Conservation (phyloP, 1,140 invertebrate species). For the Halesus radiatus region DNA sequence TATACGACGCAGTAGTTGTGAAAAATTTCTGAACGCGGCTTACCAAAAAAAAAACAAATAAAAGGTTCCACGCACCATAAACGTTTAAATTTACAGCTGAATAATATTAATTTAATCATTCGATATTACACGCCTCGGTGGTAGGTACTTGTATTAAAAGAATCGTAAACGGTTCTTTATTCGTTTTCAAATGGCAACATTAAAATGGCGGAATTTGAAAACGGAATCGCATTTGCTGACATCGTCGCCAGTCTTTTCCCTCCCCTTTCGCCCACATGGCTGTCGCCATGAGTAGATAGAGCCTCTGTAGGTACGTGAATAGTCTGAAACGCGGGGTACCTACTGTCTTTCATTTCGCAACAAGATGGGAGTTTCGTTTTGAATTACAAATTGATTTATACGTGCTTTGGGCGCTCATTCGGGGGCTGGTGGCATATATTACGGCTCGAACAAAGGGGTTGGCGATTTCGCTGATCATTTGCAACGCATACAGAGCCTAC, state of each 20-base stretch:
- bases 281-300: background rate
- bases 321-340: background rate
- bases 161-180: no score
- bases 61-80: no score
- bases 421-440: conserved; percentile 43
- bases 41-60: no score
- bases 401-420: conserved; percentile 13
- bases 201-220: conserved; percentile 53
- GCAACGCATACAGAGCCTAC: background rate
- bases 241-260: conserved; percentile 54
- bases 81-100: no score
- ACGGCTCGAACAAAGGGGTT: conserved; percentile 8
- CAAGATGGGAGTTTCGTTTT: conserved; percentile 52
- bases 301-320: background rate
- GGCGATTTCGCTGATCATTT: background rate
- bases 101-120: no score
- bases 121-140: no score
- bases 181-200: background rate
- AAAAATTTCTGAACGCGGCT: no score
- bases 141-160: no score
- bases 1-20: no score
- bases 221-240: conserved; percentile 65
- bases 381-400: conserved; percentile 55
- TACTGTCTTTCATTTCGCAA: conserved; percentile 46
- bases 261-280: background rate